Base-by-base conservation (phyloP, 2,888 invertebrate species). In the Epistrophella euchroma region DNA sequence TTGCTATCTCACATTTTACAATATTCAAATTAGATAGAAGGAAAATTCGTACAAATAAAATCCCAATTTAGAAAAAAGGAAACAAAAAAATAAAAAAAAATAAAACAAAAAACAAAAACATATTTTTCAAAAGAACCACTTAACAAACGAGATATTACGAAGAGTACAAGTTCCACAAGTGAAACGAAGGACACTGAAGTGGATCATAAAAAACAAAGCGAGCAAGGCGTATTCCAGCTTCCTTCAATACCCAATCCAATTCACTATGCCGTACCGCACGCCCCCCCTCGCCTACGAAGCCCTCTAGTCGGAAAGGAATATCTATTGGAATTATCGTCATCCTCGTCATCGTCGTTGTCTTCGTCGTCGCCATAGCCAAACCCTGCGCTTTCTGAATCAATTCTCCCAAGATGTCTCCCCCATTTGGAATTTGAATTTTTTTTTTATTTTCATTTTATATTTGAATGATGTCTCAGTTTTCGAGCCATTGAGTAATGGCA, bases 401-500 rank as follows among this genome's bases (percentile, higher is more conserved):
- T 85, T 85, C 80, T 22, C 25, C 37, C 68, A 68, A 68, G 68
- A 68, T 68, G 68, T 68, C 52, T 52, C 68, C 37, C 52, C 68
- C 50, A 13, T 22, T 22, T 13, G 64, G 40, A 60, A 64, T 64
- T 64, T 43, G 45, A 68, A 68, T 50, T 66, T 47, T 37, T 72
- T 71, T 81, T 81, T 77, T 73, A 76, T 72, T 62, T 81, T 86
- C 62, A 70, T 82, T 73, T 70, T 86, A 73, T 77, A 73, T 81
- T 86, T 86, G 76, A 82, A 86, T 82, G 82, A 86, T 86, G 85
- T 82, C 77, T 86, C 81, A 86, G 85, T 86, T 86, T 86, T 86
- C 85, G 76, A 86, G 77, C 85, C 82, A 86, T 82, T 86, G 85
- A 86, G 72, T 85, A 85, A 86, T 82, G 77, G 76, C 73, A 86